phyloP scores from a whole-genome alignment of 2,113 vertebrate genomes.

The Actenoides hombroni region DNA sequence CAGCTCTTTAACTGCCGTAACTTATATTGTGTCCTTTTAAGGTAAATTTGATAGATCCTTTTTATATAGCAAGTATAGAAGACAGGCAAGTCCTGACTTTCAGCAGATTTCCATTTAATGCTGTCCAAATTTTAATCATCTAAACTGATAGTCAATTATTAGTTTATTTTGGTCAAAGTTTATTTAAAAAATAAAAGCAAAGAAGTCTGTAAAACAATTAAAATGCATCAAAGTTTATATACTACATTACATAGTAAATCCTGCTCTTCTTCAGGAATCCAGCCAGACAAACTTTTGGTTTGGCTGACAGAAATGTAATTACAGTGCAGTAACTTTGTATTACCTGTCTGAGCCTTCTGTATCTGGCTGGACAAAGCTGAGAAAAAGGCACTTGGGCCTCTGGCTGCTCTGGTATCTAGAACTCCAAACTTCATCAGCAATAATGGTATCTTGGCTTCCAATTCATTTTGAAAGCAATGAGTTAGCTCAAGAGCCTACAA shows the following conservation, averaged over 20 bases:
- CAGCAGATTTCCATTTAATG: neutral
- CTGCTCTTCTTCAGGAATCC: conserved; percentile 47
- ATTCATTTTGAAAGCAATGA: too few relatives aligned
- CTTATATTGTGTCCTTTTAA: too few relatives aligned
- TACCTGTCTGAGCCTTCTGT: too few relatives aligned
- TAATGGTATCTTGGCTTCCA: too few relatives aligned
- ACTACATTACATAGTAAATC: conserved; percentile 9
- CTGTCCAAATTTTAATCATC: neutral
- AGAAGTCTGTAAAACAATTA: neutral
- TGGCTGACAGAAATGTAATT: too few relatives aligned
- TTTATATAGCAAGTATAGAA: neutral
- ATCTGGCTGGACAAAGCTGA: too few relatives aligned
- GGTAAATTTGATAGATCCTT: neutral
- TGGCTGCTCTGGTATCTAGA: too few relatives aligned
- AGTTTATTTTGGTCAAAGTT: neutral
- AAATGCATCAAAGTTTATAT: neutral
- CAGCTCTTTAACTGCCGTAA: too few relatives aligned
- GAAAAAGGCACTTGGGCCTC: too few relatives aligned
- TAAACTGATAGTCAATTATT: neutral
- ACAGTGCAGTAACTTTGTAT: too few relatives aligned
- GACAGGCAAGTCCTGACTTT: neutral
- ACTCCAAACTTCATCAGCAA: too few relatives aligned
- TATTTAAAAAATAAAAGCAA: conserved; percentile 1
- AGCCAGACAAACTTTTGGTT: conserved; percentile 46
- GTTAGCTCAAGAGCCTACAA: too few relatives aligned